A percentile compares a stretch with the other conserved stretches of the same genome.
phyloP scores from a whole-genome alignment of 2,113 vertebrate genomes.

The Psephotus haematonotus region DNA sequence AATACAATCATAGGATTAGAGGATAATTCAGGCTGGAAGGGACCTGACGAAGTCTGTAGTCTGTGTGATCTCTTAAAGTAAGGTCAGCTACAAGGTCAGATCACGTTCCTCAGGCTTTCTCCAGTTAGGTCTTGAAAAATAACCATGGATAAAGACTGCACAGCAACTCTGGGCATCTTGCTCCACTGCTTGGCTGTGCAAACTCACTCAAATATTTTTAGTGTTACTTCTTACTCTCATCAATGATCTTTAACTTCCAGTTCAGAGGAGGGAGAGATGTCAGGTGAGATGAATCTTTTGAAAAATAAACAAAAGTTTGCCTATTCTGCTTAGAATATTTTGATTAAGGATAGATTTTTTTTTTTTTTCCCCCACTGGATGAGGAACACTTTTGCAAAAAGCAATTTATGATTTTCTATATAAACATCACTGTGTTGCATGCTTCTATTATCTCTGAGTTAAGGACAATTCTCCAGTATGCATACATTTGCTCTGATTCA shows the following conservation, averaged over 20 bases:
- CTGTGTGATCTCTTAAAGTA: background rate
- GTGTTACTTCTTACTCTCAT: background rate
- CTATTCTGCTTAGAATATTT: background rate
- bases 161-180: background rate
- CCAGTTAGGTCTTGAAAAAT: background rate
- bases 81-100: background rate
- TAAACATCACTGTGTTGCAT: background rate
- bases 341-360: background rate
- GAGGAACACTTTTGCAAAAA: background rate
- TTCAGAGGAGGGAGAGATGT: background rate
- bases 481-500: background rate
- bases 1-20: background rate
- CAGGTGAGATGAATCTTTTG: background rate
- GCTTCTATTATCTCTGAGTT: background rate
- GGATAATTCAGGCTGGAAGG: background rate
- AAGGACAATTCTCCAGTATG: background rate
- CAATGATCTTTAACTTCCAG: background rate
- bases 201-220: background rate
- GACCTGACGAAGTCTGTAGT: background rate
- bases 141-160: background rate
- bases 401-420: background rate
- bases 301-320: background rate
- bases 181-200: background rate
- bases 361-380: accelerated
- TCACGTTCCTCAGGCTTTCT: background rate